Base-by-base conservation (phyloP, 2,888 invertebrate genomes). In the Xestia rhomboidea region DNA sequence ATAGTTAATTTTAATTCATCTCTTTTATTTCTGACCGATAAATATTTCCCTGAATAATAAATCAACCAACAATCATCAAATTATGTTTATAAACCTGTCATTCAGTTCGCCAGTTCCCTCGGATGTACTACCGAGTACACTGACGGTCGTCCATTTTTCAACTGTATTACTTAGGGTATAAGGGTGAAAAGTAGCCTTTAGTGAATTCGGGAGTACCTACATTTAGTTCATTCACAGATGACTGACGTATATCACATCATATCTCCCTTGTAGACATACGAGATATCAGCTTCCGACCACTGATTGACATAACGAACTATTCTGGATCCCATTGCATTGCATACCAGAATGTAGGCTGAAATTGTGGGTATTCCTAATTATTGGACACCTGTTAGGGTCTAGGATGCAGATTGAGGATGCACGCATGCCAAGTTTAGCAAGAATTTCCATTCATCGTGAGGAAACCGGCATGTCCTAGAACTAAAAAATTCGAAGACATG, bases 251-350 rank as follows among this genome's bases (percentile, higher is more conserved):
- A 34, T 72, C 77, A 66, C 24, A 83, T 41, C 68, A 83, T 1
- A 60, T 71, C 54, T 18, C 1, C 10, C 63, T 5, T 30, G 51
- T 71, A 68, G 27, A 66, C 68, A 49, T 68, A 15, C 44, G 11
- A 60, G 49, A 60, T 51, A 72, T n/a, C 27, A 38, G 30, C 15
- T 72, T 69, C 57, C 60, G 34, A 18, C 44, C 41, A 71, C 34
- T 84, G 34, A 82, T 82, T 74, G 71, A 68, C 70, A 34, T 79
- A 46, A 77, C 46, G 15, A 69, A 60, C n/a, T 63, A 15, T 54
- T 41, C n/a, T 41, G 30, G 41, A 34, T 24, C n/a, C n/a, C n/a
- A n/a, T n/a, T n/a, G n/a, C 62, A 18, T n/a, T 72, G 62, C 67
- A 49, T 83, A 34, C 54, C 60, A 72, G 68, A 46, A 74, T 73